Evolutionary conservation across 1,140 invertebrate genomes (phyloP).

Genomic region (Hyposmocoma kahamanoa): DNA sequence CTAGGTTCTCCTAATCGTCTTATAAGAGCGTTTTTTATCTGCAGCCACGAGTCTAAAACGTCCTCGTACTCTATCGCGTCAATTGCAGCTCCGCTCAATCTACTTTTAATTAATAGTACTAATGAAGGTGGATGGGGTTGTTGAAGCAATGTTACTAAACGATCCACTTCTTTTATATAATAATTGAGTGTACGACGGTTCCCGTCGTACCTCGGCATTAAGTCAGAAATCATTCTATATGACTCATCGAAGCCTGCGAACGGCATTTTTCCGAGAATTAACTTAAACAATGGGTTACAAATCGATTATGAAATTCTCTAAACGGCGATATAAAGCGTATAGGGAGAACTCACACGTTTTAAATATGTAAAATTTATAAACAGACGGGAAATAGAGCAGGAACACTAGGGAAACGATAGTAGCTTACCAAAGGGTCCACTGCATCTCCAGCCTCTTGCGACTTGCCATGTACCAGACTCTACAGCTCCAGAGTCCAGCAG

Average conservation of each 20-base stretch:
- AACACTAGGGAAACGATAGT: too few relatives aligned
- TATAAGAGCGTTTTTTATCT: constrained; percentile 12
- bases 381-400: too few relatives aligned
- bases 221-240: background rate
- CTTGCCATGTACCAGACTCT: too few relatives aligned
- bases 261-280: too few relatives aligned
- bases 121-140: background rate
- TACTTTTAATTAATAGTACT: constrained; percentile 2
- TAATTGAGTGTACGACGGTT: background rate
- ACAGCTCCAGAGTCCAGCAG: too few relatives aligned
- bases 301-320: too few relatives aligned
- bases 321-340: too few relatives aligned
- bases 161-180: background rate
- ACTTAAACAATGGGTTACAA: too few relatives aligned
- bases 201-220: background rate
- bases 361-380: too few relatives aligned
- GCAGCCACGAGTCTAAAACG: constrained; percentile 5
- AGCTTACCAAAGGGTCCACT: too few relatives aligned
- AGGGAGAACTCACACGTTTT: too few relatives aligned
- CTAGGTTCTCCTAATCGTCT: constrained; percentile 14
- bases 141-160: background rate
- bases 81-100: constrained; percentile 10
- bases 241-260: background rate
- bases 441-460: too few relatives aligned
- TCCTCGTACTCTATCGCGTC: constrained; percentile 14